Conservation (phyloP, 2,113 vertebrate genomes). For the Erythrocercus mccallii region DNA sequence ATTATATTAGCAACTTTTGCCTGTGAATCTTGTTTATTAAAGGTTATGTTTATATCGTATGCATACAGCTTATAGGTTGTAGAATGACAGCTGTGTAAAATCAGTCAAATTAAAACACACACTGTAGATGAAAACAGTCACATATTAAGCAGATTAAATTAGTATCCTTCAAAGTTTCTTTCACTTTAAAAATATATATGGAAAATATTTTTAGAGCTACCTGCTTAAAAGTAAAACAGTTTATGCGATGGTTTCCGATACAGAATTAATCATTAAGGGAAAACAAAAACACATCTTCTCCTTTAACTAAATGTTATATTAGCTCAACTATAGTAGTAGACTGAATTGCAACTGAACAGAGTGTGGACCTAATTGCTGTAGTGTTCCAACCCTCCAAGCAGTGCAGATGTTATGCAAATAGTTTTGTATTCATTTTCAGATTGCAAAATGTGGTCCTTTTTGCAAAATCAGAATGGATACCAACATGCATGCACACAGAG, state of each 20-base stretch:
- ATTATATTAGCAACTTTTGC: constrained; percentile 26
- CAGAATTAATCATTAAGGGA: constrained; percentile 13
- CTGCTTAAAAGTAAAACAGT: constrained; percentile 3
- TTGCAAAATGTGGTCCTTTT: constrained; percentile 49
- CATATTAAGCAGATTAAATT: constrained; percentile 30
- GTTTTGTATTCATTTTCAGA: constrained; percentile 55
- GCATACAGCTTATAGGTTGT: neutral
- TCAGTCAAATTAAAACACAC: neutral
- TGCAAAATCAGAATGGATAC: neutral
- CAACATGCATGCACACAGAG: neutral
- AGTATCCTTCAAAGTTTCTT: neutral
- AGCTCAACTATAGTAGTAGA: neutral
- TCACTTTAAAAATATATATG: neutral
- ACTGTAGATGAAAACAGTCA: neutral
- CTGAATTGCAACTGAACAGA: constrained; percentile 29
- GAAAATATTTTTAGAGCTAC: constrained; percentile 12
- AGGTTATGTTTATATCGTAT: constrained; percentile 13
- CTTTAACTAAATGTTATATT: constrained; percentile 57
- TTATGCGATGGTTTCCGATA: neutral
- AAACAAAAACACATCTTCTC: constrained; percentile 22
- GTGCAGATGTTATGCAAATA: constrained; percentile 74
- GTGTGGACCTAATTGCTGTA: constrained; percentile 52
- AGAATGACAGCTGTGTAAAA: constrained; percentile 25
- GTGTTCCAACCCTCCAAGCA: constrained; percentile 59
- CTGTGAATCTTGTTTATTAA: constrained; percentile 28